These are phyloP conservation scores for Agrypnia vestita DNA, from an alignment of 1,140 invertebrate genomes.

Conservation along the genomic window DNA sequence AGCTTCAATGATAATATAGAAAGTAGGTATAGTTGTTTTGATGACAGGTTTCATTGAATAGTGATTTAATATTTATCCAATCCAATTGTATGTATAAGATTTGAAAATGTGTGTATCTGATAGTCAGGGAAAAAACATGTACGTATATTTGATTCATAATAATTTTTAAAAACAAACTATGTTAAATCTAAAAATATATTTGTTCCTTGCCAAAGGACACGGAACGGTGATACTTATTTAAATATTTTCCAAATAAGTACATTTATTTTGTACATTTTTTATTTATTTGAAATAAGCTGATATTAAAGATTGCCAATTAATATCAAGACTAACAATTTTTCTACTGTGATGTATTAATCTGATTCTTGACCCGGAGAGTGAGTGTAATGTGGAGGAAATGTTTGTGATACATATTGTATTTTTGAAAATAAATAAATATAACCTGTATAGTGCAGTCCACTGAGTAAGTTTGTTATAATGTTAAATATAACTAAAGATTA, in stretches of 20 bases:
- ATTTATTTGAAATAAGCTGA: too few species aligned
- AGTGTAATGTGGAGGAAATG: not conserved
- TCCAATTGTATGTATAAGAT: not conserved
- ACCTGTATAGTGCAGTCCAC: conserved; percentile 8
- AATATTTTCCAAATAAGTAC: too few species aligned
- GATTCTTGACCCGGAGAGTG: conserved; percentile 1
- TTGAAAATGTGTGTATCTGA: conserved; percentile 11
- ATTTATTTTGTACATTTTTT: too few species aligned
- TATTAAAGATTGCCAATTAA: too few species aligned
- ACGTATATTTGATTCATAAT: not conserved
- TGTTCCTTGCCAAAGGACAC: not conserved
- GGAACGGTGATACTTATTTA: too few species aligned
- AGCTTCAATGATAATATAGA: too few species aligned
- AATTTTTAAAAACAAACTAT: not conserved
- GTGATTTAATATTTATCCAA: not conserved
- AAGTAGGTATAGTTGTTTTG: too few species aligned
- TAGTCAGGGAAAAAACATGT: not conserved
- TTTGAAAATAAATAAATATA: conserved; percentile 20
- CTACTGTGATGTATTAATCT: conserved; percentile 20
- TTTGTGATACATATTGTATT: conserved; percentile 38
- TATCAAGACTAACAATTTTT: not conserved
- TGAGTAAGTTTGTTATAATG: conserved; percentile 25
- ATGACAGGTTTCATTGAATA: too few species aligned
- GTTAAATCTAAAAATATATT: not conserved
- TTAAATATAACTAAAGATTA: conserved; percentile 5